Evolutionary conservation across 1,140 invertebrate genomes (phyloP).

Genomic region (Zaprionus ornatus): DNA sequence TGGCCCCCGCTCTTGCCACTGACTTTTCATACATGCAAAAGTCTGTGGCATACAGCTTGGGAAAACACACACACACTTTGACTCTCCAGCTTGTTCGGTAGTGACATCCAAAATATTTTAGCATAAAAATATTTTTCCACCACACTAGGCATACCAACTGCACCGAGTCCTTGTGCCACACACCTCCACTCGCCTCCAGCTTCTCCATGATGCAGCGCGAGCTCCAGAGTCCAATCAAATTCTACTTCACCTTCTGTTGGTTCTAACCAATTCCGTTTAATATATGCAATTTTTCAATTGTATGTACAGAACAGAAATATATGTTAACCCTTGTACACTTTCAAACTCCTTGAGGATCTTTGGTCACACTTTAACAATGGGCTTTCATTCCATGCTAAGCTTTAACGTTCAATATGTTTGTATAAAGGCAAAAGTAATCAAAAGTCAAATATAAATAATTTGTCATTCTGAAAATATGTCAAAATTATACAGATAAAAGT

Average conservation of each 20-base stretch:
- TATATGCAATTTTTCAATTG: slow-evolving; percentile 12
- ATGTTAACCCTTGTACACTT: no score
- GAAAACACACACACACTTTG: slow-evolving; percentile 22
- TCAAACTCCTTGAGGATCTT: no score
- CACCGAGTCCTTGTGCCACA: neutral
- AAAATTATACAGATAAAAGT: slow-evolving; percentile 1
- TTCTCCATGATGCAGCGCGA: neutral
- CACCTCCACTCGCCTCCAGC: neutral
- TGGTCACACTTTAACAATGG: no score
- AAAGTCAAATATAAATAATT: neutral
- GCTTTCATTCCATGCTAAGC: no score
- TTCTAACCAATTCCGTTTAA: slow-evolving; percentile 8
- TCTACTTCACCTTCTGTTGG: neutral
- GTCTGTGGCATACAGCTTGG: slow-evolving; percentile 64
- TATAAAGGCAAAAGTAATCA: neutral
- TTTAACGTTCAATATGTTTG: no score
- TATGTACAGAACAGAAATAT: no score
- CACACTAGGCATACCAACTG: slow-evolving; percentile 23
- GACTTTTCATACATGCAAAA: slow-evolving; percentile 80
- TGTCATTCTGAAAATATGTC: neutral
- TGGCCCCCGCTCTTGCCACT: slow-evolving; percentile 32
- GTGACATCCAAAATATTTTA: slow-evolving; percentile 81
- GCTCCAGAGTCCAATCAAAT: neutral
- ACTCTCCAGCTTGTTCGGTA: slow-evolving; percentile 33
- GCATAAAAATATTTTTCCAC: slow-evolving; percentile 76